phyloP scores from a whole-genome alignment of 2,113 vertebrate species.

The Hippolais icterina region DNA sequence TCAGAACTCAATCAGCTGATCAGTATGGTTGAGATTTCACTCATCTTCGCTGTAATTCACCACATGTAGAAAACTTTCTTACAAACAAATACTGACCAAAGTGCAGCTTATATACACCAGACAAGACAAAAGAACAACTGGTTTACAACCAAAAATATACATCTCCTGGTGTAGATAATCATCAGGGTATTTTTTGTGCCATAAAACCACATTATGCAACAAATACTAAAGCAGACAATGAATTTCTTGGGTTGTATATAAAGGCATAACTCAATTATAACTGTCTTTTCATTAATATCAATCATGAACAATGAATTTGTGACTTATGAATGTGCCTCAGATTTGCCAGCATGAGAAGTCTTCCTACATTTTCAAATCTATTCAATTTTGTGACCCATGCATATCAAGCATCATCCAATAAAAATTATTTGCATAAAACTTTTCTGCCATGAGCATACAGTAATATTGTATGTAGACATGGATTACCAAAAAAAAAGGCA shows the following conservation, averaged over 20 bases:
- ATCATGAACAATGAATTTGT: background rate
- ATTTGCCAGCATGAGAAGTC: background rate
- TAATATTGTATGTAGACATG: background rate
- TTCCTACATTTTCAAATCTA: background rate
- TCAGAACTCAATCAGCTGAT: background rate
- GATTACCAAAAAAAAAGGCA: background rate
- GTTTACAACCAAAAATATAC: background rate
- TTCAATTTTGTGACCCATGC: background rate
- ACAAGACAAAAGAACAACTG: background rate
- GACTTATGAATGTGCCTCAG: background rate
- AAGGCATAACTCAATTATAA: background rate
- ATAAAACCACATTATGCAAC: background rate
- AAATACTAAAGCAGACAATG: background rate
- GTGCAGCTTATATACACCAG: background rate
- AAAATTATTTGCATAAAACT: background rate
- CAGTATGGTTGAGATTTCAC: background rate
- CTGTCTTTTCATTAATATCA: background rate
- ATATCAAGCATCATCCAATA: background rate
- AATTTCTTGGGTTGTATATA: background rate
- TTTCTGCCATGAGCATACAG: background rate
- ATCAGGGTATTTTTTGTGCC: background rate
- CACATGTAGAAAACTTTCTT: background rate
- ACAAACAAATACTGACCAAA: background rate
- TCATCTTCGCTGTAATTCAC: background rate
- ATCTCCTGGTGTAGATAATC: background rate